Base-by-base conservation (phyloP, 2,113 vertebrate species). In the Labeo catla region DNA sequence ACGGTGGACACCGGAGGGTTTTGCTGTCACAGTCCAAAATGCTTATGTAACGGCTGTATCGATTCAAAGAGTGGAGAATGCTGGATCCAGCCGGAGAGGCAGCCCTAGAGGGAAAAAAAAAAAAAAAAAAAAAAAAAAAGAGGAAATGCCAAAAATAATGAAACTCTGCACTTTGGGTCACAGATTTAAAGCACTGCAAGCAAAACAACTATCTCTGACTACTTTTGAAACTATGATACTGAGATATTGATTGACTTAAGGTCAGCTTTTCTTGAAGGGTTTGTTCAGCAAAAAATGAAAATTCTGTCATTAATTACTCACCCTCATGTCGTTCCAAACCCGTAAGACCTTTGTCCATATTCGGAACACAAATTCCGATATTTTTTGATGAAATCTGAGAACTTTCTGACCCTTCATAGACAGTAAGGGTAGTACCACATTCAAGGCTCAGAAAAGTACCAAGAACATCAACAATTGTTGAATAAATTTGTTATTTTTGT, bases 11-110 rank as follows among this genome's bases (percentile, higher is more conserved):
- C 90, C 97, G 96, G 4, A 99, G 92, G 0, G 97, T 99, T 92
- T 97, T 99, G 89, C 95, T 96, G 94, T 99, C 98, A 0, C 95
- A 94, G 0, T 99, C 98, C 91, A 99, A 94, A 83, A 99, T 93
- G 91, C 97, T 96, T 16, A 96, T 92, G 87, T 99, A 99, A 47
- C 98, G 97, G 84, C 96, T 97, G 90, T 99, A 99, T 1, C 98
- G 97, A 91, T 95, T 96, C 90, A 99, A 94, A 8, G 97, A 92
- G 6, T 96, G 95, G 15, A 98, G 94, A 76, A 94, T 90, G 63
- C 94, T 95, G 83, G 95, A 93, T 28, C 96, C 95, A 0, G 92
- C 92, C 0, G 97, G 98, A 0, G 98, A 98, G 4, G 89, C 94
- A 10, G 93, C 92, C 92, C 98, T 99, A 94, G 7, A 11, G 8